A percentile compares a stretch with the other conserved stretches of the same genome.
Evolutionary conservation across 2,888 invertebrate genomes (phyloP).

Genomic region (Alsophila aescularia): DNA sequence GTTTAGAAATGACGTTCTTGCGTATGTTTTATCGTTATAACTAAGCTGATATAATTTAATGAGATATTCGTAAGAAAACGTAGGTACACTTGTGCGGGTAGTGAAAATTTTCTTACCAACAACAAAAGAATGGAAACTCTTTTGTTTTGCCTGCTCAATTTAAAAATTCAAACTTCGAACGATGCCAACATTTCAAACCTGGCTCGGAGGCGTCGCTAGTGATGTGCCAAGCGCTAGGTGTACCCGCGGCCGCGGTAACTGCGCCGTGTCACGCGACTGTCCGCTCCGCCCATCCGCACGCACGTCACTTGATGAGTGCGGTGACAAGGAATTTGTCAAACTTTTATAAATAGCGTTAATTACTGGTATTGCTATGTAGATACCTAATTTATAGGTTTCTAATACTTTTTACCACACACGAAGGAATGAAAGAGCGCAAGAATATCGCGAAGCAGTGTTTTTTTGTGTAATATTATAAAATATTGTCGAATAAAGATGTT

Average conservation of each 20-base stretch:
- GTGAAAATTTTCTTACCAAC: background rate
- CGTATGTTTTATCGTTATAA: no score
- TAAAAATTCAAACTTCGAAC: conserved; percentile 22
- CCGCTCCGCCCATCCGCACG: conserved; percentile 79
- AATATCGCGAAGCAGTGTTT: no score
- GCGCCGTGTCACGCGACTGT: conserved; percentile 72
- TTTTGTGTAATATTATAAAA: no score
- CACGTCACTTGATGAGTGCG: conserved; percentile 43
- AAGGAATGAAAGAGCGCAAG: background rate
- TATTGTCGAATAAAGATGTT: no score
- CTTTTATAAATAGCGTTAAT: conserved; percentile 14
- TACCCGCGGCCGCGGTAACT: conserved; percentile 70
- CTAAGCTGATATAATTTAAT: no score
- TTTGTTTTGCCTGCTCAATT: conserved; percentile 8
- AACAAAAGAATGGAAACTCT: background rate
- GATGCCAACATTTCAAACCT: conserved; percentile 28
- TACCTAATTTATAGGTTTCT: background rate
- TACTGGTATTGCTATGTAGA: background rate
- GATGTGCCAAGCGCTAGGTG: conserved; percentile 77
- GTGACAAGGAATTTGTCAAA: conserved; percentile 24
- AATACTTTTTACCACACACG: background rate
- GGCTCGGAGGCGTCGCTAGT: conserved; percentile 73
- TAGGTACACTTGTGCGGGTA: background rate
- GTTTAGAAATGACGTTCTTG: no score
- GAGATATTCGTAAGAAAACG: background rate